Base-by-base conservation (phyloP, 2,888 invertebrate genomes). In the Scaptomyza tumidula region DNA sequence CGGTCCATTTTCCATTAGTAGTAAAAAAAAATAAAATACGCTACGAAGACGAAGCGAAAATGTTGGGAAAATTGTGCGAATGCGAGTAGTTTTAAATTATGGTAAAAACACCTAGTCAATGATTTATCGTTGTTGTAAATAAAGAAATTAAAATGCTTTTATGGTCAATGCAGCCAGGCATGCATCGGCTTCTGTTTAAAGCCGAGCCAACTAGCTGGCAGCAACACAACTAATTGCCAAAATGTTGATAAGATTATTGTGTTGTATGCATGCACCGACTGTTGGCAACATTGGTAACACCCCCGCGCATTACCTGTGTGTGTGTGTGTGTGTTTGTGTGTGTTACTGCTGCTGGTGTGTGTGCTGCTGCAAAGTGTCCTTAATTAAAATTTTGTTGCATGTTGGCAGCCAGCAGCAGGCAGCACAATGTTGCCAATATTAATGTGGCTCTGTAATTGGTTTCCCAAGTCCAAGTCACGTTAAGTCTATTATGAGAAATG, bases 101-200 rank as follows among this genome's bases (percentile, higher is more conserved):
- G 87, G 83, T 75, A 70, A 87, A 71, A 75, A 50, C 85, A 81
- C 73, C 79, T 77, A 73, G 74, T 72, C 74, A 76, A 75, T 86
- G 86, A 86, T 88, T 86, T 86, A 86, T 86, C 71, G 80, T 70
- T 79, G 84, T 72, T 84, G 84, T 80, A 88, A 86, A 86, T 86
- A 80, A 86, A 86, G 85, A 86, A 86, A 86, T 86, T 88, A 86
- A 86, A 86, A 86, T 88, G 86, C 75, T 75, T 86, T 88, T 86
- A 83, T 88, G 88, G 85, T 45, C 84, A 81, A 60, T 62, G 29
- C 59, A 33, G 58, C 44, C 54, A 27, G 48, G 19, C 53, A 46
- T 35, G 14, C 39, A 45, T 61, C 63, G 53, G 80, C 86, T 80
- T 67, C 86, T 76, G 74, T 70, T 48, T 67, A 46, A 54, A 56